Evolutionary conservation across 2,113 vertebrate species (phyloP).

Genomic region (Marmota monax): DNA sequence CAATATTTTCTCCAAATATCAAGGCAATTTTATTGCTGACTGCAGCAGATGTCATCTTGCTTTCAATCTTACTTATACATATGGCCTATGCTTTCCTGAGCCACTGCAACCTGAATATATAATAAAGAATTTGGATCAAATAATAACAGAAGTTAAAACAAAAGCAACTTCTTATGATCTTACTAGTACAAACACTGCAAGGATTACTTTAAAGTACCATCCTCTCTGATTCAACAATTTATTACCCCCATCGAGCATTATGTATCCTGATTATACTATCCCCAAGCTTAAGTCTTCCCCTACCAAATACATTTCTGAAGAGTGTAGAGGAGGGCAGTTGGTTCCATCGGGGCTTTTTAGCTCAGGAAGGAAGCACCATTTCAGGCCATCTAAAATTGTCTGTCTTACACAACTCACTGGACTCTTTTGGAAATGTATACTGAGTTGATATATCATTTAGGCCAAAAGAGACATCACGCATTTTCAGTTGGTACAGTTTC

Average conservation of each 20-base stretch:
- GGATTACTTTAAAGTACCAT: not conserved
- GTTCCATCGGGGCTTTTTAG: not conserved
- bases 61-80: constrained; percentile 45
- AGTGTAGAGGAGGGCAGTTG: not conserved
- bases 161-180: not conserved
- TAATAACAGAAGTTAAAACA: not conserved
- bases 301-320: constrained; percentile 3
- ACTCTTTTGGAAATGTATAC: not conserved
- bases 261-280: not conserved
- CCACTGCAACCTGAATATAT: not conserved
- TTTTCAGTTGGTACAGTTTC: not conserved
- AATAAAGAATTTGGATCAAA: not conserved
- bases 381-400: not conserved
- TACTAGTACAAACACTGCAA: not conserved
- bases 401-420: not conserved
- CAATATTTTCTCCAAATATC: constrained; percentile 44
- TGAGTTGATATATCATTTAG: not conserved
- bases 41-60: constrained; percentile 19
- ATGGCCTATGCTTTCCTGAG: not conserved
- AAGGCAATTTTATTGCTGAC: not conserved
- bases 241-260: not conserved
- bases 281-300: not conserved
- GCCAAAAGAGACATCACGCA: not conserved
- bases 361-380: not conserved
- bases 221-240: not conserved